phyloP scores from a whole-genome alignment of 1,140 invertebrate genomes.

The Physella acuta region DNA sequence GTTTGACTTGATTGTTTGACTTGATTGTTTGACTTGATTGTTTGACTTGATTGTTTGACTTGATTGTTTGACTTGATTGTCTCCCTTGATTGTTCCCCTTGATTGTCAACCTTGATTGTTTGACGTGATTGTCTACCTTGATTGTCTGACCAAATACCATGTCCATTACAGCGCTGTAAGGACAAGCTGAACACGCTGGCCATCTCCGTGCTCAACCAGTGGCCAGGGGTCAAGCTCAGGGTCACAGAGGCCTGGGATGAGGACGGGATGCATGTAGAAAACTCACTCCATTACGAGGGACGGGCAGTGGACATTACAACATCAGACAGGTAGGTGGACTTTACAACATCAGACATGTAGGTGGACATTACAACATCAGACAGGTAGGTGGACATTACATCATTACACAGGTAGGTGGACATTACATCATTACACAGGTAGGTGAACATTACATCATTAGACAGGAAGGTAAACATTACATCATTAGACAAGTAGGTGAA shows the following conservation, averaged over 20 bases:
- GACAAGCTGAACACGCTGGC: constrained; percentile 92
- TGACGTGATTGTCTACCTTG: not conserved
- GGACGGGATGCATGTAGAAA: constrained; percentile 72
- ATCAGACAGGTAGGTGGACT: constrained; percentile 71
- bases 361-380: too few relatives aligned
- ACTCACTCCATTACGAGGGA: constrained; percentile 93
- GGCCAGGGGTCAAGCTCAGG: constrained; percentile 87
- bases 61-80: not conserved
- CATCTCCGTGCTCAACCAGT: constrained; percentile 96
- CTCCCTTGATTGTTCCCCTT: not conserved
- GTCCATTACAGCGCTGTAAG: constrained; percentile 80
- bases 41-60: not conserved
- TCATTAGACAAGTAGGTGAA: too few relatives aligned
- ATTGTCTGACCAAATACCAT: not conserved
- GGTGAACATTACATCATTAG: too few relatives aligned
- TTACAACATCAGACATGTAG: too few relatives aligned
- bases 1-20: not conserved
- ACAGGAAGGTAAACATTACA: too few relatives aligned
- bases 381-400: too few relatives aligned
- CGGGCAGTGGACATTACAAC: constrained; percentile 93
- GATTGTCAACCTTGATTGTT: not conserved
- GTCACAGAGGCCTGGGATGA: constrained; percentile 96
- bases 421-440: too few relatives aligned
- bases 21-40: not conserved
- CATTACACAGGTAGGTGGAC: too few relatives aligned